Evolutionary conservation across 2,888 invertebrate species (phyloP).

Genomic region (Himalopsyche japonica): DNA sequence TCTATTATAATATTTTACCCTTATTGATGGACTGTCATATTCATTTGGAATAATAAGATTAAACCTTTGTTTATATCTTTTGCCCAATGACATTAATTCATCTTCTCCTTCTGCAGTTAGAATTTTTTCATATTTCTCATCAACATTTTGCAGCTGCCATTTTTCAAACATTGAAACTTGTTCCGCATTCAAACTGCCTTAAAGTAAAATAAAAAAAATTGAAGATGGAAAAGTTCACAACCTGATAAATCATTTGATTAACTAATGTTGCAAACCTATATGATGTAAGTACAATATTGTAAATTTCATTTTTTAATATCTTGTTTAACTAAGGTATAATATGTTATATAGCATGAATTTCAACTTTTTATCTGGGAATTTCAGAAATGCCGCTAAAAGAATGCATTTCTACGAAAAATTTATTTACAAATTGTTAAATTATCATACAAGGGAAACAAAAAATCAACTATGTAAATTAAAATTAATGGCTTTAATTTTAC

Average conservation of each 20-base stretch:
- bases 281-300: too few relatives aligned
- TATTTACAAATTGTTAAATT: too few relatives aligned
- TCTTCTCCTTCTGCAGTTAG: slow-evolving; percentile 75
- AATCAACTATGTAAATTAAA: too few relatives aligned
- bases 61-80: slow-evolving; percentile 74
- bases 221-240: not conserved
- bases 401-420: too few relatives aligned
- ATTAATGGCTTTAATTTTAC: too few relatives aligned
- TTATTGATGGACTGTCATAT: slow-evolving; percentile 21
- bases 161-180: slow-evolving; percentile 55
- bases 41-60: slow-evolving; percentile 58
- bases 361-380: too few relatives aligned
- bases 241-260: too few relatives aligned
- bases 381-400: too few relatives aligned
- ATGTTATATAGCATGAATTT: too few relatives aligned
- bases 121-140: slow-evolving; percentile 60
- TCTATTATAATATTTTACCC: slow-evolving; percentile 3
- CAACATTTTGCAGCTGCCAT: slow-evolving; percentile 62
- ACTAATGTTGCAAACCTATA: not conserved
- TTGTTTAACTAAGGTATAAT: too few relatives aligned
- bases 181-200: slow-evolving; percentile 51
- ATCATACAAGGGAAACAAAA: too few relatives aligned
- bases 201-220: slow-evolving; percentile 18
- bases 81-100: slow-evolving; percentile 73
- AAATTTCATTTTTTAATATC: too few relatives aligned